A percentile compares a stretch with the other conserved stretches of the same genome.
phyloP scores from a whole-genome alignment of 2,113 vertebrate species.

The Sphyrna mokarran region DNA sequence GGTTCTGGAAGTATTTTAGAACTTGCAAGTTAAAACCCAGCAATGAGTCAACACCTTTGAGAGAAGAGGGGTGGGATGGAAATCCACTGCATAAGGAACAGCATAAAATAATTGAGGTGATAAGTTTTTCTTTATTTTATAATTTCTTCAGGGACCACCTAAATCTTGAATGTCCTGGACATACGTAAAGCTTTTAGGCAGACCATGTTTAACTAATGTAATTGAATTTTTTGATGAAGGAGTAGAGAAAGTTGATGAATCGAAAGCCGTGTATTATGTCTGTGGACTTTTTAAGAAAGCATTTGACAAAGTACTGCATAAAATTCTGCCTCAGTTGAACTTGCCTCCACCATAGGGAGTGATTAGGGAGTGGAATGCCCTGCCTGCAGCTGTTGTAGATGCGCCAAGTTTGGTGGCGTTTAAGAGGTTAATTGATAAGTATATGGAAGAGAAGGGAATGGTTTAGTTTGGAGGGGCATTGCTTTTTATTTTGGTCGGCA shows the following conservation, averaged over 20 bases:
- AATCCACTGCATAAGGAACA: background rate
- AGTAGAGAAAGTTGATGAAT: background rate
- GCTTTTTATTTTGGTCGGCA: too few species aligned
- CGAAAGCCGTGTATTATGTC: background rate
- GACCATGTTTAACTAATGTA: background rate
- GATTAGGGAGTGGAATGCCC: too few species aligned
- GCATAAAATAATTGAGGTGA: background rate
- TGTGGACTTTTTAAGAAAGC: background rate
- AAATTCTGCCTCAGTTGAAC: background rate
- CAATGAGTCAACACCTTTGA: background rate
- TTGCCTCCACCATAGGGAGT: too few species aligned
- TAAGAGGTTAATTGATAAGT: too few species aligned
- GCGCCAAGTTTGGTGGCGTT: too few species aligned
- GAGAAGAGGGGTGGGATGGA: background rate
- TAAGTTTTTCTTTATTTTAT: background rate
- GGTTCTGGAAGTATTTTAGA: background rate
- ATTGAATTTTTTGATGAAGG: background rate
- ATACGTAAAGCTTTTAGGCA: background rate
- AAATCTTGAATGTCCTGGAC: background rate
- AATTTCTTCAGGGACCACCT: background rate
- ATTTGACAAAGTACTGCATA: background rate
- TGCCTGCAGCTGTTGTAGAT: too few species aligned
- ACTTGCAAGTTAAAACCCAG: background rate
- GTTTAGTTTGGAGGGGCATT: too few species aligned
- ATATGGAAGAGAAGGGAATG: too few species aligned